These are phyloP conservation scores for Apamea crenata DNA, from an alignment of 2,888 invertebrate genomes.

Conservation along the genomic window DNA sequence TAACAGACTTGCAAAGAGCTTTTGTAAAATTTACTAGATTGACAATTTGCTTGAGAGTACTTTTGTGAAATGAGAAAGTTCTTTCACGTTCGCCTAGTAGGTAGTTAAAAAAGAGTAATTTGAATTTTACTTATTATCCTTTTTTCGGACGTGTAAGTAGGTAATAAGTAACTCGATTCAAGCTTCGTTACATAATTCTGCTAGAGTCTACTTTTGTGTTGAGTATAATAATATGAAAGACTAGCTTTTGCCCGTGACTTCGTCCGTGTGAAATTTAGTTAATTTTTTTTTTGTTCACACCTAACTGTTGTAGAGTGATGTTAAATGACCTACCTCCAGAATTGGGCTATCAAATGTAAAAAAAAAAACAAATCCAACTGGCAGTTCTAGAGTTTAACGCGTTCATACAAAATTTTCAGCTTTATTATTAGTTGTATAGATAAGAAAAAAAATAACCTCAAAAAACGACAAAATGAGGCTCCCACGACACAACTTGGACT, in stretches of 20 bases:
- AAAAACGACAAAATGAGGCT: too few relatives aligned
- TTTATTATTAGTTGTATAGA: too few relatives aligned
- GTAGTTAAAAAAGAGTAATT: not conserved
- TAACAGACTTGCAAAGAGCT: not conserved
- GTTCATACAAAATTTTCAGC: too few relatives aligned
- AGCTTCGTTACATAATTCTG: not conserved
- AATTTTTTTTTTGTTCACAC: too few relatives aligned
- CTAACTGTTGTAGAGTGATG: too few relatives aligned
- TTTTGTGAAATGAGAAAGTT: not conserved
- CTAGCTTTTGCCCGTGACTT: not conserved
- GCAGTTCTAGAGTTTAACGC: too few relatives aligned
- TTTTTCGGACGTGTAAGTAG: not conserved
- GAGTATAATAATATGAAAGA: not conserved
- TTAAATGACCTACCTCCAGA: too few relatives aligned
- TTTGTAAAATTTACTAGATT: not conserved
- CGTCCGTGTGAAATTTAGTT: too few relatives aligned
- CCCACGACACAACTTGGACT: not conserved
- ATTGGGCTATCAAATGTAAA: too few relatives aligned
- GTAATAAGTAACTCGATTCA: not conserved
- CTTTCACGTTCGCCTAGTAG: not conserved
- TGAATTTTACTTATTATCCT: not conserved
- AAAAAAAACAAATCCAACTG: too few relatives aligned
- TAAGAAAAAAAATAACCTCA: not conserved
- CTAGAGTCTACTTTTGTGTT: not conserved
- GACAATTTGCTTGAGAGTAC: conserved; percentile 2